phyloP scores from a whole-genome alignment of 2,113 vertebrate species.

The Brachirus orientalis region DNA sequence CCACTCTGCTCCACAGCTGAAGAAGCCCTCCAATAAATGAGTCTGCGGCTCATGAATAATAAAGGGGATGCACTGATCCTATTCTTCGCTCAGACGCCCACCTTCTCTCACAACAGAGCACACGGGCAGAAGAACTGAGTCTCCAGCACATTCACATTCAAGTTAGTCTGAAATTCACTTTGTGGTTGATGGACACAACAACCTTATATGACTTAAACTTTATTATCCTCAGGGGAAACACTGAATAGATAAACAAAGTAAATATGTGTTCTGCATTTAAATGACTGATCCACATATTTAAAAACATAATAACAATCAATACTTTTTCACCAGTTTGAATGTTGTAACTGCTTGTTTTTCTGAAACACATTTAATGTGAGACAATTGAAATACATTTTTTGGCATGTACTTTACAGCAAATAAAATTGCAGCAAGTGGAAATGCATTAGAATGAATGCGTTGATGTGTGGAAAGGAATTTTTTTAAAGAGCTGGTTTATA shows the following conservation, averaged over 20 bases:
- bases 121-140: background rate
- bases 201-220: too few species aligned
- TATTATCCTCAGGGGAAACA: too few species aligned
- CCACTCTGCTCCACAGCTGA: slow-evolving; percentile 37
- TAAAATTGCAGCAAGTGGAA: background rate
- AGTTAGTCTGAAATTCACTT: background rate
- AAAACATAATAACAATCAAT: too few species aligned
- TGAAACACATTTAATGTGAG: background rate
- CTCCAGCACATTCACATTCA: background rate
- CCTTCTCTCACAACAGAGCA: slow-evolving; percentile 40
- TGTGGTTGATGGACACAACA: background rate
- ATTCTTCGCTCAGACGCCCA: slow-evolving; percentile 54
- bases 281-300: background rate
- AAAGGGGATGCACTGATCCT: slow-evolving; percentile 55
- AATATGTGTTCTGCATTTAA: background rate
- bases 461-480: too few species aligned
- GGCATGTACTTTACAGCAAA: background rate
- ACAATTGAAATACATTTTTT: background rate
- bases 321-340: background rate
- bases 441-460: background rate
- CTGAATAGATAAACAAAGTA: too few species aligned
- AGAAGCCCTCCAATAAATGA: slow-evolving; percentile 57
- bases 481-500: too few species aligned
- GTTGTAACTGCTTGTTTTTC: background rate
- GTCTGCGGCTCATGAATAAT: slow-evolving; percentile 73